Base-by-base conservation (phyloP, 1,140 invertebrate genomes). In the Apis dorsata region DNA sequence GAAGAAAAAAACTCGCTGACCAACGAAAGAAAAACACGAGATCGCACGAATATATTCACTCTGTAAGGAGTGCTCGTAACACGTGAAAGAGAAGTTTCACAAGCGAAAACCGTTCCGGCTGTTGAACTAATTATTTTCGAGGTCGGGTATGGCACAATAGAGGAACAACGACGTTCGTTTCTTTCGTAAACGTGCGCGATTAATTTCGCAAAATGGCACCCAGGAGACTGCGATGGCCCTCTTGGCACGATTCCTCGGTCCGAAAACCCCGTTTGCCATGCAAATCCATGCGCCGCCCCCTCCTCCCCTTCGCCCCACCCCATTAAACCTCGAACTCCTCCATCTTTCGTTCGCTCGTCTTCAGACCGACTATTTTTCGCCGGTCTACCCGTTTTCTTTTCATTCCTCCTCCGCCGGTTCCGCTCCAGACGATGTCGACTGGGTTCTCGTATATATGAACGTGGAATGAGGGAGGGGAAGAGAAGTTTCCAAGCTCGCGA, bases 141-240 rank as follows among this genome's bases (percentile, higher is more conserved):
- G 59, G 70, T n/a, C 28, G 62, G 28, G 66, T 2, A 28, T 53
- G 55, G 70, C 60, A 83, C 81, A 86, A 90, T 88, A 79, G 85
- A 83, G 73, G 83, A 70, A 75, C 28, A 73, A 57, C 72, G 86
- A 60, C 13, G 19, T 34, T 60, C 72, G 66, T 89, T 90, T 89
- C 89, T 90, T 91, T 87, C 85, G 89, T 79, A 87, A 87, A 77
- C 73, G 76, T 71, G 75, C 51, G 69, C 90, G 89, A 89, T 91
- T 91, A 92, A 90, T 91, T 92, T 86, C 77, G 81, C 82, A 78
- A 82, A 92, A 92, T 81, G 86, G 87, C 86, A 87, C 89, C 88
- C 90, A 55, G 60, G 91, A 86, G 91, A 85, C 81, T 85, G 60
- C 68, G 68, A 81, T 79, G 73, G 70, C 86, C 85, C 87, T 79